phyloP scores from a whole-genome alignment of 2,113 vertebrate species.

The Channa maculata region DNA sequence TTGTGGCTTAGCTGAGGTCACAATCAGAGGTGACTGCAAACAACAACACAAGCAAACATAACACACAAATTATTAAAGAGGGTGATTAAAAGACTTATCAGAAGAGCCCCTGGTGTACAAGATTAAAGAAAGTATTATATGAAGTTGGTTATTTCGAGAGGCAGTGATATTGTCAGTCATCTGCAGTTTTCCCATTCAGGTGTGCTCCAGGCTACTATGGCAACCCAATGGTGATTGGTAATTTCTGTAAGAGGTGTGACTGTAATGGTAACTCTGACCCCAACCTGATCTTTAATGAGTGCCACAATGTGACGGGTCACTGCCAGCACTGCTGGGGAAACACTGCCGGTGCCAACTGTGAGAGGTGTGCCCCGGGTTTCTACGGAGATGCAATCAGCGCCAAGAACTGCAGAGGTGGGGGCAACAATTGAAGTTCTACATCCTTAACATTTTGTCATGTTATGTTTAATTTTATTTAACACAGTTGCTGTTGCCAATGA shows the following conservation, averaged over 20 bases:
- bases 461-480: too few species aligned
- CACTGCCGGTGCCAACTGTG: constrained; percentile 90
- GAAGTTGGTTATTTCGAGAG: too few species aligned
- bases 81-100: neutral
- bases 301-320: constrained; percentile 92
- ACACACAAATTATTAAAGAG: neutral
- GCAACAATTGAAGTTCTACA: too few species aligned
- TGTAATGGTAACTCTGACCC: constrained; percentile 97
- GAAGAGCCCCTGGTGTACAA: neutral
- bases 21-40: too few species aligned
- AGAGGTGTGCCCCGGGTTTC: constrained; percentile 90
- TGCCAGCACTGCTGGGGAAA: constrained; percentile 92
- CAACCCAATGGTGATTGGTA: constrained; percentile 89
- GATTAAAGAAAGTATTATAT: too few species aligned
- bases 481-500: too few species aligned
- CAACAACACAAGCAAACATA: too few species aligned
- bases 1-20: too few species aligned
- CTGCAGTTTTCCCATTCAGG: constrained; percentile 71
- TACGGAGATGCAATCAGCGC: constrained; percentile 90
- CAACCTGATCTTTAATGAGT: constrained; percentile 95
- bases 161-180: neutral
- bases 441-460: too few species aligned
- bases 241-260: constrained; percentile 92
- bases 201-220: constrained; percentile 97
- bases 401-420: constrained; percentile 92